Percentiles rank a stretch among this genome's conserved stretches.
Evolutionary conservation across 2,113 vertebrate genomes (phyloP).

Genomic region (Mixornis gularis): DNA sequence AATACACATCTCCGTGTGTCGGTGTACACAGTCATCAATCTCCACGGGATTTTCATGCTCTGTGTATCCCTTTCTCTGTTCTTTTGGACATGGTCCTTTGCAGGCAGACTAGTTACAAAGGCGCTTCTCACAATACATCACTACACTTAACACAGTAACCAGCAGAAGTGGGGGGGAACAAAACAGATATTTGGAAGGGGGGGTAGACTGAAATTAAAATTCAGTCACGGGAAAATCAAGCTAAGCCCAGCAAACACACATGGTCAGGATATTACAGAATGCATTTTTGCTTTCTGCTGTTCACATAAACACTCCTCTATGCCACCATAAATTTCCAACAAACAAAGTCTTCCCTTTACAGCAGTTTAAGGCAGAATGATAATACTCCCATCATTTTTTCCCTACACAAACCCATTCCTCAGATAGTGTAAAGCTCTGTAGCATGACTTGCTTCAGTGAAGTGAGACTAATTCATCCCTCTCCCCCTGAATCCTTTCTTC

Average conservation of each 20-base stretch:
- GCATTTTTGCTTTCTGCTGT: neutral
- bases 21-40: neutral
- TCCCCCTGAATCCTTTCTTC: neutral
- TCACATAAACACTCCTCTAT: neutral
- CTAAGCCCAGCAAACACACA: neutral
- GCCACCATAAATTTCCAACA: neutral
- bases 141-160: neutral
- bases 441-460: neutral
- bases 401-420: neutral
- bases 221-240: neutral
- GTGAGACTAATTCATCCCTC: neutral
- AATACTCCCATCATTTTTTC: neutral
- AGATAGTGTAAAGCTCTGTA: neutral
- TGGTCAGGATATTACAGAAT: neutral
- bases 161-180: neutral
- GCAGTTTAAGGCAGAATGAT: neutral
- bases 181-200: neutral
- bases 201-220: neutral
- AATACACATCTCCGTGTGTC: accelerated
- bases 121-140: neutral
- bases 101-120: neutral
- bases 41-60: neutral
- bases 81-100: neutral
- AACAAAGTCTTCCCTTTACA: neutral
- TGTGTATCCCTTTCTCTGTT: neutral